Percentiles rank a stretch among this genome's conserved stretches.
Conservation (phyloP, 2,113 vertebrate species). For the Centropus bengalensis region DNA sequence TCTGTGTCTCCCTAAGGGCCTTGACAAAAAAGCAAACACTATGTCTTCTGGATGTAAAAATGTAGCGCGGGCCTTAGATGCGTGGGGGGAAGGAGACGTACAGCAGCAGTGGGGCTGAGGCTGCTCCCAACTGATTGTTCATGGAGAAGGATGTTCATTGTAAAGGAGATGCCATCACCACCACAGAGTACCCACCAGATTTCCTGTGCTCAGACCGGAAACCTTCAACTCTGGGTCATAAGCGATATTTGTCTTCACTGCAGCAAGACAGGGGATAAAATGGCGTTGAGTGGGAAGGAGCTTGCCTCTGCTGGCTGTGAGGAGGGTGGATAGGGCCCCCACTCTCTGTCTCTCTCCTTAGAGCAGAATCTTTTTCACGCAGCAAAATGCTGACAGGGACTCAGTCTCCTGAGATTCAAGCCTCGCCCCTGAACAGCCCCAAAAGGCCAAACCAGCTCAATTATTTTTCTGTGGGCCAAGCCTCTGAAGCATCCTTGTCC, state of each 20-base stretch:
- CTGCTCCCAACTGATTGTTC: not conserved
- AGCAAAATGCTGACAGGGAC: not conserved
- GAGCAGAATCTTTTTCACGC: not conserved
- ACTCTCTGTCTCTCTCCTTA: not conserved
- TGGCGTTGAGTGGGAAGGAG: not conserved
- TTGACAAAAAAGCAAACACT: not conserved
- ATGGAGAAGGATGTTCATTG: too few species aligned
- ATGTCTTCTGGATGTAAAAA: not conserved
- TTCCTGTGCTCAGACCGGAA: not conserved
- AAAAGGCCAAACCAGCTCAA: not conserved
- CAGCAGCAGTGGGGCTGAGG: rapidly evolving
- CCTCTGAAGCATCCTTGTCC: not conserved
- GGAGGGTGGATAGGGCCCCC: not conserved
- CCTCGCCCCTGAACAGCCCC: not conserved
- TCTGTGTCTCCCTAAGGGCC: not conserved
- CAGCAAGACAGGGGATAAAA: not conserved
- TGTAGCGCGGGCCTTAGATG: not conserved
- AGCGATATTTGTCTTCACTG: not conserved
- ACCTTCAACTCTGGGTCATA: not conserved
- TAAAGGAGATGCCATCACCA: not conserved
- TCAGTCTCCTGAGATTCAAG: not conserved
- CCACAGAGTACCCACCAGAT: rapidly evolving
- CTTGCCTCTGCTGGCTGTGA: not conserved
- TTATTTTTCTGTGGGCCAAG: not conserved
- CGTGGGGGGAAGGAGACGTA: rapidly evolving